Conservation (phyloP, 92 coral and sea anemone species). For the Epizoanthus fatuus region DNA sequence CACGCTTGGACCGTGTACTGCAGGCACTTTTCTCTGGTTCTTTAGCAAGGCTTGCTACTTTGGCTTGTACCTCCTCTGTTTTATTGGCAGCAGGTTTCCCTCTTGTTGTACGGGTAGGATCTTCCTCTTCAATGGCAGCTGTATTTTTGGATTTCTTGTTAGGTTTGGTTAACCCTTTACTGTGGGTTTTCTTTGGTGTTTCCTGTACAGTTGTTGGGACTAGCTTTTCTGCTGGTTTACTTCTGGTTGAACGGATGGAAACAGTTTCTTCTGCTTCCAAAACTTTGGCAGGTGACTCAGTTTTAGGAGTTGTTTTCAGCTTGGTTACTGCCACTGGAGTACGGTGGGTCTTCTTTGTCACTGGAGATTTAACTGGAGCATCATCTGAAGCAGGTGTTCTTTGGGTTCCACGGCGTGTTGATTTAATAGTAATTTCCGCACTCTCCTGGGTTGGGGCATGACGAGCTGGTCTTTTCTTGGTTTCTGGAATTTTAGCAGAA, state of each 20-base stretch:
- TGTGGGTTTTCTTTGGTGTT: neutral
- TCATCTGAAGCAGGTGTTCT: constrained; percentile 20
- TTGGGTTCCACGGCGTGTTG: constrained; percentile 43
- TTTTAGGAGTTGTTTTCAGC: constrained; percentile 5
- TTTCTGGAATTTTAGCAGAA: neutral
- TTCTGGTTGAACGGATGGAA: constrained; percentile 42
- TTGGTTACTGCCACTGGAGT: constrained; percentile 10
- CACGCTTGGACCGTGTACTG: constrained; percentile 79
- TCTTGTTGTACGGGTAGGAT: constrained; percentile 16
- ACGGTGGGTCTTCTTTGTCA: constrained; percentile 9
- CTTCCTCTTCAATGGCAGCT: constrained; percentile 7
- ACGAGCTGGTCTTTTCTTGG: constrained; percentile 9
- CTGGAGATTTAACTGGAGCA: constrained; percentile 7
- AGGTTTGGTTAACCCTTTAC: neutral
- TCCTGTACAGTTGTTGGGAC: neutral
- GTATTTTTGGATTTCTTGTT: neutral
- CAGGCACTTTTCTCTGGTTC: constrained; percentile 41
- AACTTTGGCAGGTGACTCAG: constrained; percentile 38
- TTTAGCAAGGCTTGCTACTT: neutral
- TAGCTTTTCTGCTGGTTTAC: constrained; percentile 7
- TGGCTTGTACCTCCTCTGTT: neutral
- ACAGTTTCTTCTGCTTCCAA: constrained; percentile 37
- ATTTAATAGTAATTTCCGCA: constrained; percentile 9
- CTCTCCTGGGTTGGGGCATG: neutral
- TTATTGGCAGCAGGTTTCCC: neutral